These are phyloP conservation scores for Drosophila albomicans DNA, from an alignment of 1,140 invertebrate species.

Conservation along the genomic window DNA sequence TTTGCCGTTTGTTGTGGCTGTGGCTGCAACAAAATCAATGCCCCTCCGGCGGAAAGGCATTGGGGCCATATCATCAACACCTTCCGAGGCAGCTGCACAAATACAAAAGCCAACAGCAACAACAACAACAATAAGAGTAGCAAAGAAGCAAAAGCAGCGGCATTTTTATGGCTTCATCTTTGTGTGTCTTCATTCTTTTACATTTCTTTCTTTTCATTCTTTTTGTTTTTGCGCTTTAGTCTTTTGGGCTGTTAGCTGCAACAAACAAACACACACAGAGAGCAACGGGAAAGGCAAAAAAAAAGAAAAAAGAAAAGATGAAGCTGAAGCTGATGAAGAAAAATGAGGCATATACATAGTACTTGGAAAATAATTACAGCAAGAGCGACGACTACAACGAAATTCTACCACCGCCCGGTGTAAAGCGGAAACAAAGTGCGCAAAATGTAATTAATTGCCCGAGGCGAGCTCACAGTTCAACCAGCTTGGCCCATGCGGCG, in stretches of 20 bases:
- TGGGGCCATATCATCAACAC: slow-evolving; percentile 69
- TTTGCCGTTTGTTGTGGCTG: not conserved
- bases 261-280: not conserved
- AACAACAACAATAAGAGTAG: too few relatives aligned
- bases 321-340: slow-evolving; percentile 18
- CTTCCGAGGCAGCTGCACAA: slow-evolving; percentile 65
- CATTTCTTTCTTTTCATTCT: slow-evolving; percentile 10
- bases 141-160: slow-evolving; percentile 59
- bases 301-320: slow-evolving; percentile 3
- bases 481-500: slow-evolving; percentile 40
- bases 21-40: slow-evolving; percentile 42
- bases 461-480: slow-evolving; percentile 19
- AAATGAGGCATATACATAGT: slow-evolving; percentile 37
- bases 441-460: slow-evolving; percentile 81
- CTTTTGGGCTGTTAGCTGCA: slow-evolving; percentile 17
- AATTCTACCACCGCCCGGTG: slow-evolving; percentile 62
- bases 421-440: slow-evolving; percentile 79
- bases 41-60: slow-evolving; percentile 19
- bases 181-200: slow-evolving; percentile 14
- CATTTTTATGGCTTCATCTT: slow-evolving; percentile 76
- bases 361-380: slow-evolving; percentile 61
- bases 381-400: slow-evolving; percentile 54
- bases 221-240: slow-evolving; percentile 21
- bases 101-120: slow-evolving; percentile 48
- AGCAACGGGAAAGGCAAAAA: slow-evolving; percentile 1